Evolutionary conservation across 2,113 vertebrate species (phyloP), one percentile per base, ranked within the genome.

Genomic region (Philantomba maxwellii): DNA sequence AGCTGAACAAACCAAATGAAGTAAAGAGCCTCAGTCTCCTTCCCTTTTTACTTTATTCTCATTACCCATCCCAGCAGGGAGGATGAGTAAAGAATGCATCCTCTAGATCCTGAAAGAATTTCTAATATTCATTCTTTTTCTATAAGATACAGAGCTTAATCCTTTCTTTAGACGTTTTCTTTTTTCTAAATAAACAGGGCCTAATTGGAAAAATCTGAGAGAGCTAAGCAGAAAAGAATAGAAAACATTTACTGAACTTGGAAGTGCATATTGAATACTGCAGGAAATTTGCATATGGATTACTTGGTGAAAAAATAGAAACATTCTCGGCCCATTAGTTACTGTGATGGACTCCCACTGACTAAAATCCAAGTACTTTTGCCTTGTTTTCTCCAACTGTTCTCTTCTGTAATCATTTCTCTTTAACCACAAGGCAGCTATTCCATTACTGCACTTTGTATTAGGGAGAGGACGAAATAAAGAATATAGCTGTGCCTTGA

Each of bases 131-230:
- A 7, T 98, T 98, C 92, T 98, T 98, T 98, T 91, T 97, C 85
- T 75, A 70, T 98, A 98, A 99, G 97, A 98, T 98, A 98, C 95
- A 92, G 95, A 94, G 49, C 97, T 98, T 98, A 99, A 99, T 98
- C 98, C 97, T 98, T 98, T 98, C 97, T 97, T 98, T 96, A 98
- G 98, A 98, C 97, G 97, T 97, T 98, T 97, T 87, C 91, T 89
- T 91, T 95, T 83, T 96, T 39, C 97, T 97, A 98, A 98, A 98
- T 95, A 98, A 98, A 98, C 97, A 98, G 55, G 83, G 58, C 81
- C 97, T 99, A 99, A 99, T 98, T 98, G 98, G 97, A 98, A 98
- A 98, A 98, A 98, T 95, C 97, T 98, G 98, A 98, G 97, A 70
- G 82, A 97, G 94, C 97, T 98, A 98, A 98, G 97, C 43, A 96